A percentile compares a stretch with the other conserved stretches of the same genome.
Conservation (phyloP, 37 sponge, comb jelly and placozoan genomes). For the Tethya wilhelma region DNA sequence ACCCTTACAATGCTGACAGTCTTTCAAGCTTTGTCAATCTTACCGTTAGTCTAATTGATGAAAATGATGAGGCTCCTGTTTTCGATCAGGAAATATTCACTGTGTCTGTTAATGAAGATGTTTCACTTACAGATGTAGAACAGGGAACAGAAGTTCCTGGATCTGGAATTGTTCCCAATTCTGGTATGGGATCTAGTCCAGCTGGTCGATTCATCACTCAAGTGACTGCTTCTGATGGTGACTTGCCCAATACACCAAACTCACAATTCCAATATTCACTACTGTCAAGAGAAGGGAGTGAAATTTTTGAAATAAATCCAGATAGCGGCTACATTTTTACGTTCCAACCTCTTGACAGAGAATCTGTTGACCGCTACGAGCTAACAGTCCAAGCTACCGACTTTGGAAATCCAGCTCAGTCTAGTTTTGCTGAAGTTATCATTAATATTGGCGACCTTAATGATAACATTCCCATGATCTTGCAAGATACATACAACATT, state of each 20-base stretch:
- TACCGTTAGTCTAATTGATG: conserved; percentile 31
- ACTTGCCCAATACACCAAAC: conserved; percentile 20
- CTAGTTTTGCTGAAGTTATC: conserved; percentile 4
- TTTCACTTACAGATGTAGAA: conserved; percentile 26
- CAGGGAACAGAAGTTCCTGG: not conserved
- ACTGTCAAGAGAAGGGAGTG: not conserved
- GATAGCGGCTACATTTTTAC: conserved; percentile 29
- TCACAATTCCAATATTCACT: conserved; percentile 21
- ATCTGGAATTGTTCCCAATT: not conserved
- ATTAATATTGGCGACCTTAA: conserved; percentile 47
- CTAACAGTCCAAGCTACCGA: conserved; percentile 39
- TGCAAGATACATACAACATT: not conserved
- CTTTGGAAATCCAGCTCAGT: conserved; percentile 30
- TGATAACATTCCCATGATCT: conserved; percentile 38
- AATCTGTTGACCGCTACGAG: not conserved
- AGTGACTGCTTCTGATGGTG: conserved; percentile 26
- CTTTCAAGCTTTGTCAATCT: conserved; percentile 7
- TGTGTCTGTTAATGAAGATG: conserved; percentile 25
- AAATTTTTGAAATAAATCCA: conserved; percentile 27
- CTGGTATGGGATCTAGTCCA: not conserved
- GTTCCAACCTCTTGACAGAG: conserved; percentile 26
- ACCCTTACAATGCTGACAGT: conserved; percentile 5
- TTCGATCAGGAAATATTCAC: conserved; percentile 1
- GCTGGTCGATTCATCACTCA: conserved; percentile 3
- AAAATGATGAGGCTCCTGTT: conserved; percentile 60